Percentiles rank a stretch among this genome's conserved stretches.
phyloP scores from a whole-genome alignment of 1,140 invertebrate species.

The Heliconius eleuchia region DNA sequence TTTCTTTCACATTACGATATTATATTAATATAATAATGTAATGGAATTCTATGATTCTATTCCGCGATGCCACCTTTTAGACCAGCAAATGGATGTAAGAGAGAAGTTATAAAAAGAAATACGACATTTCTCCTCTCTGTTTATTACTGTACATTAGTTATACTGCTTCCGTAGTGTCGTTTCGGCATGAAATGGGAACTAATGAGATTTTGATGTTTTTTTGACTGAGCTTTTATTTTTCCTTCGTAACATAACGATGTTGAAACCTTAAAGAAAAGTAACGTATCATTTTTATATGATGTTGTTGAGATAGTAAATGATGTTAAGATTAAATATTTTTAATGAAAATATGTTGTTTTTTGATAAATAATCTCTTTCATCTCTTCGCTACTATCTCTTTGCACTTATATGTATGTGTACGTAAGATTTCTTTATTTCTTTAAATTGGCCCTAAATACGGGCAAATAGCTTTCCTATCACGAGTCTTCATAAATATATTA shows the following conservation, averaged over 20 bases:
- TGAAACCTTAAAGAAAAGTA: slow-evolving; percentile 48
- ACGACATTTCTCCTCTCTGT: slow-evolving; percentile 77
- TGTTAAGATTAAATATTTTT: background rate
- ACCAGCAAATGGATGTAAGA: slow-evolving; percentile 73
- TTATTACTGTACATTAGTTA: slow-evolving; percentile 81
- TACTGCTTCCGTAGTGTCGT: slow-evolving; percentile 80
- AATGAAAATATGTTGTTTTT: background rate
- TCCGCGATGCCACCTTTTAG: slow-evolving; percentile 65
- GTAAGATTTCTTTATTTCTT: background rate
- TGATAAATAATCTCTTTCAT: background rate
- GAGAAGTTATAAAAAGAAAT: slow-evolving; percentile 79
- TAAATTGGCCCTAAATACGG: too few species aligned
- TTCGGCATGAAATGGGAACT: slow-evolving; percentile 80
- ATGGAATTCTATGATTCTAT: slow-evolving; percentile 32
- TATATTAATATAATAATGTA: slow-evolving; percentile 7
- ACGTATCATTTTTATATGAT: slow-evolving; percentile 48
- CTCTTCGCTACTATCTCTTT: background rate
- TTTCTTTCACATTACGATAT: background rate
- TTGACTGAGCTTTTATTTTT: slow-evolving; percentile 80
- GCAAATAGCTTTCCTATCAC: too few species aligned
- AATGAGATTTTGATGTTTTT: slow-evolving; percentile 82
- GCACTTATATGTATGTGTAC: background rate
- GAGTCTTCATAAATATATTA: too few species aligned
- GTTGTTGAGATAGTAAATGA: background rate
- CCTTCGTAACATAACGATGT: slow-evolving; percentile 66